Evolutionary conservation across 2,888 invertebrate genomes (phyloP).

Genomic region (Synergus gifuensis): DNA sequence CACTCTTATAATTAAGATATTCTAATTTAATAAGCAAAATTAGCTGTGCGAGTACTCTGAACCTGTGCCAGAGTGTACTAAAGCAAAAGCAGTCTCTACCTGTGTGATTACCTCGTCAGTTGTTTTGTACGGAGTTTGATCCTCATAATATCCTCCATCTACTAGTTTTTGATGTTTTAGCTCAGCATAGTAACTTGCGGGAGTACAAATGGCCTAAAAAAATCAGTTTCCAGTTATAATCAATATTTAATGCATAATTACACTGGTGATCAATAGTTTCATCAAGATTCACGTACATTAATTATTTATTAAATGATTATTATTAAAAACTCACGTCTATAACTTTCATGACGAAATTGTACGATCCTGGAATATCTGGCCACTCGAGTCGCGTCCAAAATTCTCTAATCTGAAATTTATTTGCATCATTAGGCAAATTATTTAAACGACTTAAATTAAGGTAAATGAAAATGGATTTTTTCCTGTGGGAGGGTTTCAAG

Average conservation of each 20-base stretch:
- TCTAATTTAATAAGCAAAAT: constrained; percentile 7
- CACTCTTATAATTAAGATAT: not conserved
- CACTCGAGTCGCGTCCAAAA: constrained; percentile 97
- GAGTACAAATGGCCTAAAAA: constrained; percentile 88
- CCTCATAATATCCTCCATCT: constrained; percentile 89
- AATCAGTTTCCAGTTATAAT: not conserved
- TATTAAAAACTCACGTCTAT: constrained; percentile 77
- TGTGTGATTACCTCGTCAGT: constrained; percentile 76
- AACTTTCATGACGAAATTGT: constrained; percentile 79
- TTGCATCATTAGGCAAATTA: not conserved
- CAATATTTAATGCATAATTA: no score
- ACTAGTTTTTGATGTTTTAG: constrained; percentile 89
- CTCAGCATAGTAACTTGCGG: constrained; percentile 92
- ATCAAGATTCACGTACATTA: not conserved
- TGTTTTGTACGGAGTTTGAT: constrained; percentile 76
- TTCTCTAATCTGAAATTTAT: constrained; percentile 81
- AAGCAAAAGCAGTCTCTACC: constrained; percentile 68
- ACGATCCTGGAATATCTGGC: constrained; percentile 84
- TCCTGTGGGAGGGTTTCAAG: no score
- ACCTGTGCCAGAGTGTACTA: constrained; percentile 40
- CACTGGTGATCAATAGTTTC: no score
- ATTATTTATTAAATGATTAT: constrained; percentile 25
- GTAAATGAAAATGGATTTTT: no score
- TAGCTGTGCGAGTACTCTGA: not conserved
- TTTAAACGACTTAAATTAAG: no score